These are phyloP conservation scores for Hystrix cristata DNA, from an alignment of 2,113 vertebrate genomes.

Conservation along the genomic window DNA sequence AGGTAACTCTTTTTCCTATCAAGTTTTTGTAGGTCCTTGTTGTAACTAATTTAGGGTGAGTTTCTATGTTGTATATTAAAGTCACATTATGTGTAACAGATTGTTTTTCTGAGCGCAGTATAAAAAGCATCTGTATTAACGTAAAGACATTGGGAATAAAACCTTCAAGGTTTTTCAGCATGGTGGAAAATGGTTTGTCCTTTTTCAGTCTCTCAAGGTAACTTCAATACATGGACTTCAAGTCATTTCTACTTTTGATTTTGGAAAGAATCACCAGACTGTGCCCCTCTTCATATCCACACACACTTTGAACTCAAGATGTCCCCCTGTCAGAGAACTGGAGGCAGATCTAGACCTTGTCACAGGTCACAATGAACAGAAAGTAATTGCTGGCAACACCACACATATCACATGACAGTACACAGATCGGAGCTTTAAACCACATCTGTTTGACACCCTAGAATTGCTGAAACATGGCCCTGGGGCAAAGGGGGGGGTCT, in stretches of 20 bases:
- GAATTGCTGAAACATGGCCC: background rate
- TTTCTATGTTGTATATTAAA: slow-evolving; percentile 98
- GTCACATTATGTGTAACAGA: slow-evolving; percentile 94
- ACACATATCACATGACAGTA: background rate
- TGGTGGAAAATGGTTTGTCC: slow-evolving; percentile 81
- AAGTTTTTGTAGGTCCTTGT: slow-evolving; percentile 96
- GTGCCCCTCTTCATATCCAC: background rate
- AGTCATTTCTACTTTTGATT: slow-evolving; percentile 45
- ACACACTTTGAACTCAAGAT: background rate
- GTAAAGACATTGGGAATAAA: slow-evolving; percentile 89
- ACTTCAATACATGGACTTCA: slow-evolving; percentile 10
- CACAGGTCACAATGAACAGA: background rate
- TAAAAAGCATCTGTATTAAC: slow-evolving; percentile 91
- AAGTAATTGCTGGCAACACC: background rate
- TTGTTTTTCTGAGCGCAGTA: slow-evolving; percentile 97
- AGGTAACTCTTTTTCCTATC: slow-evolving; percentile 92
- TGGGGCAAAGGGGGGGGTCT: background rate
- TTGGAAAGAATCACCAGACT: background rate
- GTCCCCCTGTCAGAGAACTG: background rate
- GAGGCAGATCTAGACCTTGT: background rate
- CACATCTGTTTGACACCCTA: background rate
- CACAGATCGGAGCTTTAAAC: background rate
- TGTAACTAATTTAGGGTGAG: slow-evolving; percentile 95
- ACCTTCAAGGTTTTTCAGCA: slow-evolving; percentile 88
- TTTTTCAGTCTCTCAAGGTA: slow-evolving; percentile 60